Evolutionary conservation across 1,140 invertebrate species (phyloP), one percentile per base, ranked within the genome.

Genomic region (Drosophila santomea): DNA sequence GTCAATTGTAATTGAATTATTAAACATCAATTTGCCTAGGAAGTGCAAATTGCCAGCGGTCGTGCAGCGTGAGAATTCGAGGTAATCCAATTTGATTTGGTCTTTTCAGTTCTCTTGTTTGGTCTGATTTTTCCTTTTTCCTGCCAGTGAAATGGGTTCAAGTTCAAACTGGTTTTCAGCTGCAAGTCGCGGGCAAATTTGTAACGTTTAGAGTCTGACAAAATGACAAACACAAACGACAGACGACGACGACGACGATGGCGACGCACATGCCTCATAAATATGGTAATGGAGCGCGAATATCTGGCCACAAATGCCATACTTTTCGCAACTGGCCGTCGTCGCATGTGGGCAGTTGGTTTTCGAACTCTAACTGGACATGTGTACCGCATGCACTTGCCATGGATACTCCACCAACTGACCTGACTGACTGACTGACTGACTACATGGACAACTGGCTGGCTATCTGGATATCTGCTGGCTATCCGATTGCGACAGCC

Each of bases 341-440:
- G 59, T 50, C 20, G 55, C 81, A 85, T 85, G 81, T 85, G 81
- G 78, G 77, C 81, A 80, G 81, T 39, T 39, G 38, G 38, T 60
- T 45, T 20, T 20, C 10, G 51, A 61, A 39, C 74, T 25, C 55
- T 57, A 84, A 56, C 58, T 73, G 74, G 83, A 85, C 82, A 85
- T 85, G 82, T 85, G 82, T 88, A 67, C 73, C 51, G 74, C 82
- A 85, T 81, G 83, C 83, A 86, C 84, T 86, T 86, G 83, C 83
- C 66, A 78, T 79, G 79, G 57, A 32, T 62, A 82, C 45, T 60
- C 74, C 32, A 3, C 10, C 2, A 12, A 81, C 74, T 82, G 81
- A 74, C 79, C 68, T 56, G 43, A 57, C 61, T 61, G 63, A 73
- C 56, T 81, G 64, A 71, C 63, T 78, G 62, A 17, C 17, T 17